Evolutionary conservation across 2,113 vertebrate species (phyloP), one percentile per base, ranked within the genome.

Genomic region (Lepus europaeus): DNA sequence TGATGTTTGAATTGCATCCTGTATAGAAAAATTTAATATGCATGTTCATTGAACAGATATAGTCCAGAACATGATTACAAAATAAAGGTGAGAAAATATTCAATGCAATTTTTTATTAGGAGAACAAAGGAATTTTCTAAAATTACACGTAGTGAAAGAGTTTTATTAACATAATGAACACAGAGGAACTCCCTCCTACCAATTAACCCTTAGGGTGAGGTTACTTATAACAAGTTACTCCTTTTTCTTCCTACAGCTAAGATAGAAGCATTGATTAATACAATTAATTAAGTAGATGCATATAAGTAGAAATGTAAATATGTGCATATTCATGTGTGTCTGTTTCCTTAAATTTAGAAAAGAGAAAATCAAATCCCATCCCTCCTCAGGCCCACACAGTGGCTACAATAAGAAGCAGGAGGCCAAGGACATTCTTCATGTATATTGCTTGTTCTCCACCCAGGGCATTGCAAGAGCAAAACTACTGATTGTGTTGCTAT

Each of bases 401-500:
- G 36, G 29, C 53, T 84, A 23, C 12, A 36, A 2, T 61, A 88
- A 76, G 61, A 79, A 78, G 16, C 69, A 89, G 45, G 61, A 79
- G n/a, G 76, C 59, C 84, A 93, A 51, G 68, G 68, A 64, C 59
- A 36, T 86, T 92, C 87, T 95, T 96, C 45, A 70, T 84, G 77
- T 86, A 56, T 1, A 92, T 74, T n/a, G 82, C 85, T 78, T 59
- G 39, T 56, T 86, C 45, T 53, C 22, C 81, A 88, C 93, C 85
- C 0, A 88, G 90, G 93, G 76, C 80, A 93, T 94, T 80, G 93
- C 66, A 93, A 45, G 73, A 95, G 84, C 27, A 92, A 61, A 93
- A 66, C 17, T 29, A 66, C 77, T 39, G 25, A 78, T 39, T 89
- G 78, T 89, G 96, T 97, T 95, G 87, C 93, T 94, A 91, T 93